Conservation (phyloP, 2,113 vertebrate species). For the Danio rerio region DNA sequence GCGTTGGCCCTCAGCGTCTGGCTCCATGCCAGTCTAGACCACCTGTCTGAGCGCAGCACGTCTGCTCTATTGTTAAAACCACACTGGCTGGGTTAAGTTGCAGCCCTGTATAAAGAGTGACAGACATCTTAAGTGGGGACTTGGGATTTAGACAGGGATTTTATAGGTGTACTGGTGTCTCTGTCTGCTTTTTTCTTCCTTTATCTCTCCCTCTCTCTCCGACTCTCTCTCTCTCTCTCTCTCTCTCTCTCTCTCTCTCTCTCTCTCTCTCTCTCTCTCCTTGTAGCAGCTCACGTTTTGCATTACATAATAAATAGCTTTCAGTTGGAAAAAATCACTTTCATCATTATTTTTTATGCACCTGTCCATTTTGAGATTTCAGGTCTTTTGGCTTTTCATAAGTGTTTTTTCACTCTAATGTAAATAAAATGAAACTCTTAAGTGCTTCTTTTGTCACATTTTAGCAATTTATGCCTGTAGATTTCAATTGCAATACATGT, state of each 20-base stretch:
- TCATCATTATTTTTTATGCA: too few relatives aligned
- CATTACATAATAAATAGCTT: constrained; percentile 20
- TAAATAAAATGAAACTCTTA: too few relatives aligned
- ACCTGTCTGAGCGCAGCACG: constrained; percentile 46
- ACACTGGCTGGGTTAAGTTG: constrained; percentile 40
- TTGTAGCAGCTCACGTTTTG: constrained; percentile 29
- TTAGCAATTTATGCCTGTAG: too few relatives aligned
- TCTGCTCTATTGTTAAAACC: constrained; percentile 52
- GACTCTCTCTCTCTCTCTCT: too few relatives aligned
- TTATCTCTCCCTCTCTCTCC: neutral
- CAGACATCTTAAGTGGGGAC: constrained; percentile 48
- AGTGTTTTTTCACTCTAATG: too few relatives aligned
- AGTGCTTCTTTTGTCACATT: too few relatives aligned
- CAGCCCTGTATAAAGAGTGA: constrained; percentile 42
- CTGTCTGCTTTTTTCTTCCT: constrained; percentile 1
- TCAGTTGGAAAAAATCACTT: constrained; percentile 42
- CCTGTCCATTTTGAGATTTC: too few relatives aligned
- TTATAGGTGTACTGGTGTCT: constrained; percentile 33
- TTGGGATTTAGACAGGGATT: constrained; percentile 12
- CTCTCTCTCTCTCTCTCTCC: neutral
- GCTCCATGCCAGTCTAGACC: constrained; percentile 41
- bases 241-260: too few relatives aligned
- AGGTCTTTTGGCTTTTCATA: too few relatives aligned
- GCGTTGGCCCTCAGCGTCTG: constrained; percentile 34
- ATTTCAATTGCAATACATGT: too few relatives aligned